Evolutionary conservation across 1,140 invertebrate genomes (phyloP), one percentile per base, ranked within the genome.

Genomic region (Globodera ellingtonae): DNA sequence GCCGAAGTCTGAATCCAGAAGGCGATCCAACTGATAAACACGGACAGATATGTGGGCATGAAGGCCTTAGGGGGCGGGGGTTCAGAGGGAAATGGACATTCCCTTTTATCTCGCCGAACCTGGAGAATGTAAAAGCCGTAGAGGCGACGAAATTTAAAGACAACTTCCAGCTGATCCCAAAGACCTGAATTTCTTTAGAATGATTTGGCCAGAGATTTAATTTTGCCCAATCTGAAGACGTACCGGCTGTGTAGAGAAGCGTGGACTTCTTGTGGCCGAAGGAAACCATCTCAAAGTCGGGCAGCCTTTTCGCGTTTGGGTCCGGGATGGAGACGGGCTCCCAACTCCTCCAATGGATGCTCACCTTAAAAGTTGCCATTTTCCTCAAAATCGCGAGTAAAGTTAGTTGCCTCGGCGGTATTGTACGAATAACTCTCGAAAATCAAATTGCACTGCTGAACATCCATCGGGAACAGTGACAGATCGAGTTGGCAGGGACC

Each of bases 1-100:
- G 86, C 87, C 67, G 86, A 88, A 21, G 87, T 89, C 48, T 89
- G 87, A 46, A 88, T 87, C 87, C 88, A 88, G 66, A 88, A 88
- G 24, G 87, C 87, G 71, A 88, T 88, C 87, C 85, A 86, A 66
- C 69, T 75, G n/a, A 84, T 84, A 48, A 84, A 84, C 15, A 84
- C 83, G 35, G 83, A 83, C 52, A 83, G 52, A 78, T 81, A 81
- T 1, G 75, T 79, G 6, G 76, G 75, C 76, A 81, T 78, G 44
- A 67, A 80, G 18, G 80, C 86, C 77, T 88, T 83, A 6, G 88
- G 79, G 48, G 87, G 6, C 4, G 47, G n/a, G 21, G 70, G 6
- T 2, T 8, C 6, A 13, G 6, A 3, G 2, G 13, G 10, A 7
- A 76, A 0, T 76, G 18, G 7, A 18, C 18, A 59, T 56, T 59